Conservation (phyloP, 2,113 vertebrate genomes). For the Pollimyrus isidori region DNA sequence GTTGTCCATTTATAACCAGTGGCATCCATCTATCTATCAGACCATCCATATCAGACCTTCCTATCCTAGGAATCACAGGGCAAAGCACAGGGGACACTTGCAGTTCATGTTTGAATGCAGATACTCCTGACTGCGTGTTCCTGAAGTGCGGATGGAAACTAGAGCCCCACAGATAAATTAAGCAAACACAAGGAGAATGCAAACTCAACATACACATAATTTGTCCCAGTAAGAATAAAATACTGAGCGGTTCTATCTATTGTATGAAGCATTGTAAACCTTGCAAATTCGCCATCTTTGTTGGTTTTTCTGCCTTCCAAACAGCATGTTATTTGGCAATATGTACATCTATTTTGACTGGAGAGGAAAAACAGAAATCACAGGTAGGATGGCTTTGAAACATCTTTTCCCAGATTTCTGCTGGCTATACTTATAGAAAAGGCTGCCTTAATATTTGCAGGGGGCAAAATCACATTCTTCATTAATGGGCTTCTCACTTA, state of each 20-base stretch:
- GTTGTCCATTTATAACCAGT: background rate
- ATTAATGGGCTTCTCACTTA: background rate
- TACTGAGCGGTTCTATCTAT: background rate
- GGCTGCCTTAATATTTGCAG: background rate
- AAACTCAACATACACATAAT: background rate
- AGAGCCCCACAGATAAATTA: background rate
- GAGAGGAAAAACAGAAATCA: constrained; percentile 81
- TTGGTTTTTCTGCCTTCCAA: constrained; percentile 25
- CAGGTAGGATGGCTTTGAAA: constrained; percentile 63
- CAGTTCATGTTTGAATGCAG: background rate
- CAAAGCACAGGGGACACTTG: background rate
- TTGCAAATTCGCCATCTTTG: background rate
- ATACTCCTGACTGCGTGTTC: background rate
- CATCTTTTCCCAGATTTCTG: background rate
- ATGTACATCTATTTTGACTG: constrained; percentile 93
- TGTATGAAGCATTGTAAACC: background rate
- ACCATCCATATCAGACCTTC: background rate
- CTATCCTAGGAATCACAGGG: background rate
- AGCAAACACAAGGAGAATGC: background rate
- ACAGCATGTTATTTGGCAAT: constrained; percentile 94
- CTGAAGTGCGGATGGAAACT: background rate
- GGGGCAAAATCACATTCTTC: background rate
- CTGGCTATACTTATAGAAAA: background rate
- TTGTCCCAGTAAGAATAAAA: background rate
- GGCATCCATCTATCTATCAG: background rate